Percentiles rank a stretch among this genome's conserved stretches.
These are phyloP conservation scores for Sebastes steindachneri DNA, from an alignment of 2,797 vertebrate genomes.

Conservation along the genomic window DNA sequence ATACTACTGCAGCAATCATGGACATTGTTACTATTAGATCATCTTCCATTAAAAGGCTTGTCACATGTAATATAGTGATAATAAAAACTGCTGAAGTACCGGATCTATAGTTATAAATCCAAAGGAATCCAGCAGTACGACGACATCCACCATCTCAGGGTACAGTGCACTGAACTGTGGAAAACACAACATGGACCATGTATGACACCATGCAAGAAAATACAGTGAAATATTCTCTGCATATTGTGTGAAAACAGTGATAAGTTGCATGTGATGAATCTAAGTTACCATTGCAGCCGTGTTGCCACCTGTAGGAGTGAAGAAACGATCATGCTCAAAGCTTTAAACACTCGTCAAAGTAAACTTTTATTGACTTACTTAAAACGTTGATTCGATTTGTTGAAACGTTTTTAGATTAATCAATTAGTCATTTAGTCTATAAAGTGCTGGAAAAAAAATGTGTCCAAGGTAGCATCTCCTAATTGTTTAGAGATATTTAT, in stretches of 20 bases:
- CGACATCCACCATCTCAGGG: conserved; percentile 87
- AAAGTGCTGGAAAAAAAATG: too few species aligned
- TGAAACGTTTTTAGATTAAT: too few species aligned
- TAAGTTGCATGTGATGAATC: background rate
- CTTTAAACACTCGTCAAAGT: background rate
- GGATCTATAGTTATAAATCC: conserved; percentile 73
- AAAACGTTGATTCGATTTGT: too few species aligned
- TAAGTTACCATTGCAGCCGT: conserved; percentile 80
- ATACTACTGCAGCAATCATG: background rate
- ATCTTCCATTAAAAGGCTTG: background rate
- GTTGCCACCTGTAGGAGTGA: conserved; percentile 76
- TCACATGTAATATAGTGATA: background rate
- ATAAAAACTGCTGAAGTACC: conserved; percentile 32
- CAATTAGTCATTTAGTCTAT: background rate
- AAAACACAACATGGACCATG: background rate
- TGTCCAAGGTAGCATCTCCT: background rate
- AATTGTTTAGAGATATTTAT: background rate
- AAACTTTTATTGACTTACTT: background rate
- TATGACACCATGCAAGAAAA: background rate
- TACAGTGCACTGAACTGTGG: conserved; percentile 84
- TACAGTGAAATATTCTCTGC: background rate
- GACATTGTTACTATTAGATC: background rate
- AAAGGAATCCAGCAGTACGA: conserved; percentile 82
- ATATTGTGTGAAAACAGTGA: background rate
- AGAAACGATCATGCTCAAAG: background rate